phyloP scores from a whole-genome alignment of 1,140 invertebrate genomes.

The Eumaeus atala region DNA sequence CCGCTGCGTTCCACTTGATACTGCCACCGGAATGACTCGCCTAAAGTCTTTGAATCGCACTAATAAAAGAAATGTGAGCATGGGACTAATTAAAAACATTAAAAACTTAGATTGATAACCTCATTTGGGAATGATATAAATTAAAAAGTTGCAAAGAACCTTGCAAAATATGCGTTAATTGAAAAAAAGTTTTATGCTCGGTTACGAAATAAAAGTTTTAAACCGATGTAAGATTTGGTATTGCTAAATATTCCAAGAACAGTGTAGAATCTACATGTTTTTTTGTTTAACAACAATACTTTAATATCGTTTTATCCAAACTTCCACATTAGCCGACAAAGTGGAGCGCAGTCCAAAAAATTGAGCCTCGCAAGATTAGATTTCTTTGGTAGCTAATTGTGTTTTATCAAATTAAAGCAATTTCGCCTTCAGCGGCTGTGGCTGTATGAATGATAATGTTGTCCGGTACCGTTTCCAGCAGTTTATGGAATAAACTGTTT shows the following conservation, averaged over 20 bases:
- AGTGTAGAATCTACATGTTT: not conserved
- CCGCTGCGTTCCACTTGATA: conserved; percentile 63
- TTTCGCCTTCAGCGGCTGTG: conserved; percentile 43
- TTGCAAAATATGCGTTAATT: too few species aligned
- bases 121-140: too few species aligned
- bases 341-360: conserved; percentile 51
- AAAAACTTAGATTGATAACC: too few species aligned
- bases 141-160: too few species aligned
- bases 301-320: conserved; percentile 12
- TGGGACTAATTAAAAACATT: conserved; percentile 25
- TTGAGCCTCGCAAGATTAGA: conserved; percentile 59
- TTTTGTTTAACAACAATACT: too few species aligned
- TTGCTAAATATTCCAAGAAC: not conserved
- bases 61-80: conserved; percentile 24
- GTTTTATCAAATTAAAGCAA: conserved; percentile 73
- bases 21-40: conserved; percentile 67
- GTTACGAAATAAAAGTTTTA: too few species aligned
- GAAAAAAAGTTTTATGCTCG: too few species aligned
- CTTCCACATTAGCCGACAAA: conserved; percentile 41
- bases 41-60: conserved; percentile 36
- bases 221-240: too few species aligned
- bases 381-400: conserved; percentile 73
- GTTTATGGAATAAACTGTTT: conserved; percentile 72
- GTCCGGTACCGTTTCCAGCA: conserved; percentile 47
- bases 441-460: conserved; percentile 55